Evolutionary conservation across 2,888 invertebrate genomes (phyloP).

Genomic region (Rhamnusium bicolor): DNA sequence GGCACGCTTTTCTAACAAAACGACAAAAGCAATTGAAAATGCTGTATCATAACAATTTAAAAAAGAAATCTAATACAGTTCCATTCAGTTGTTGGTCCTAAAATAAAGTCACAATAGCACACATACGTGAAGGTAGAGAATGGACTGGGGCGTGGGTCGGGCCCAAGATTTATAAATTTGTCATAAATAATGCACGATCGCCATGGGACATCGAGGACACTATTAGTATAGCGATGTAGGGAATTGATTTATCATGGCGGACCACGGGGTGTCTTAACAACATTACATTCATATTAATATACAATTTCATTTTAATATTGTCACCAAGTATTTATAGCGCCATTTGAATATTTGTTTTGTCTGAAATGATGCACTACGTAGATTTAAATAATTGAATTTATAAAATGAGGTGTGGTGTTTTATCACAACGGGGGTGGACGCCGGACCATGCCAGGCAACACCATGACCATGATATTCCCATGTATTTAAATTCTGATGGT

Average conservation of each 20-base stretch:
- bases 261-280: constrained; percentile 65
- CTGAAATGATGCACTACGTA: constrained; percentile 56
- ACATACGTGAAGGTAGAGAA: constrained; percentile 2
- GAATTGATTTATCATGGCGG: constrained; percentile 71
- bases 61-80: constrained; percentile 15
- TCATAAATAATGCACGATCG: constrained; percentile 70
- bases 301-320: constrained; percentile 71
- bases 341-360: constrained; percentile 70
- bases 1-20: constrained; percentile 42
- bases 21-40: constrained; percentile 25
- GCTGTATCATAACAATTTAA: constrained; percentile 16
- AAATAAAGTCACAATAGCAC: constrained; percentile 32
- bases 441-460: constrained; percentile 25
- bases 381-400: constrained; percentile 69
- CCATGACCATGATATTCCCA: not conserved
- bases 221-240: constrained; percentile 70
- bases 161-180: constrained; percentile 68
- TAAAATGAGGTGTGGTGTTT: constrained; percentile 66
- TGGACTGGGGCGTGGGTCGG: constrained; percentile 62
- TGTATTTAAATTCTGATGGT: not conserved
- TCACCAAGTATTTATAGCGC: constrained; percentile 72
- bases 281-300: constrained; percentile 70
- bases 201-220: constrained; percentile 68
- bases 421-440: constrained; percentile 59
- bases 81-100: constrained; percentile 35